Evolutionary conservation across 2,113 vertebrate genomes (phyloP), one percentile per base, ranked within the genome.

Genomic region (Mobula birostris): DNA sequence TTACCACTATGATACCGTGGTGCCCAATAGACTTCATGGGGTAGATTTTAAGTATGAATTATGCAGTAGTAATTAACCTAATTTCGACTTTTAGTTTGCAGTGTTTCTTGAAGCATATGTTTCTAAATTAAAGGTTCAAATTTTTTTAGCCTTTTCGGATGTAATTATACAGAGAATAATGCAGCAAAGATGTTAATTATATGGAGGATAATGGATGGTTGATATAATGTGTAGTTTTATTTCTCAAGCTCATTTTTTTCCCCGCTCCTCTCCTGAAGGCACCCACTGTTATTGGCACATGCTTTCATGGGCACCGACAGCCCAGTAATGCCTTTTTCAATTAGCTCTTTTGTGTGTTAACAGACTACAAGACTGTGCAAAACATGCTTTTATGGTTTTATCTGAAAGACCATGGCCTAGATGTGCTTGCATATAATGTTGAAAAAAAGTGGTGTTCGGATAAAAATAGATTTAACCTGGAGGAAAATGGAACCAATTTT

Each of bases 1-100:
- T 4, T 48, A 48, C 48, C 48, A 48, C 48, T 48, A 48, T 48
- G 48, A 48, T 48, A 48, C 48, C 3, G 2, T 48, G 48, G 48
- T 48, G 48, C 48, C 48, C 48, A 61, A 63, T 87, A 1, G 8
- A 63, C 56, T n/a, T 61, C 83, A 29, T 87, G 11, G 32, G 56
- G 7, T 63, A 87, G 58, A 14, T 63, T 29, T 63, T 87, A 87
- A 83, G 21, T 85, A 27, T 58, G 56, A 85, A 85, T 85, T 56
- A 58, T 85, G 82, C 82, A 85, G 48, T 14, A 87, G 83, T 15
- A 87, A 87, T 87, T 87, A 61, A 87, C 7, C 21, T 85, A 85
- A 58, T 58, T 85, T 63, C 27, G 83, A 27, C 29, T 87, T 63
- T 87, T 87, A 87, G 56, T 61, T 87, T 61, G 27, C 27, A 27